phyloP scores from a whole-genome alignment of 2,113 vertebrate species.

The Tupaia chinensis region DNA sequence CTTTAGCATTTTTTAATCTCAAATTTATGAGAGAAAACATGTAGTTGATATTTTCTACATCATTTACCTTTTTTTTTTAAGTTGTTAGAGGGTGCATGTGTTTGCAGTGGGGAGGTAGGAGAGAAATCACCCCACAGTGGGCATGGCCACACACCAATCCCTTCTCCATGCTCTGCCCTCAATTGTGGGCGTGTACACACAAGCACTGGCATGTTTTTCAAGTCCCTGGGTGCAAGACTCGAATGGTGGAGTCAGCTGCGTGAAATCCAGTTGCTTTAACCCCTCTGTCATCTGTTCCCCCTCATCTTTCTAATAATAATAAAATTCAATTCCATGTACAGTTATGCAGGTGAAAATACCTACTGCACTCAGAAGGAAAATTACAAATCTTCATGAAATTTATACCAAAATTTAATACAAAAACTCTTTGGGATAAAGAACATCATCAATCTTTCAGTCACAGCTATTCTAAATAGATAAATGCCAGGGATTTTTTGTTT shows the following conservation, averaged over 20 bases:
- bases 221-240: no score
- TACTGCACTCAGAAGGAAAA: neutral
- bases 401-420: slow-evolving; percentile 15
- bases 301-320: neutral
- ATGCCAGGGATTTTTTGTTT: no score
- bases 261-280: no score
- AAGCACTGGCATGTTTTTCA: no score
- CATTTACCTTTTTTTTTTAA: neutral
- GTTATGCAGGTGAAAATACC: neutral
- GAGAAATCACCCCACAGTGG: no score
- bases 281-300: no score
- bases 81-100: no score
- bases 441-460: neutral
- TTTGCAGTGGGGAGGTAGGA: no score
- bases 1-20: slow-evolving; percentile 2
- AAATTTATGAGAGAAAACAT: neutral
- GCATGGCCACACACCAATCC: no score
- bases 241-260: no score
- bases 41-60: neutral
- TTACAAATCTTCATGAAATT: neutral
- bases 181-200: no score
- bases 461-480: neutral
- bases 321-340: neutral
- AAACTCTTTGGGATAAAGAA: slow-evolving; percentile 12
- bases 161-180: no score